Evolutionary conservation across 2,797 vertebrate species (phyloP).

Genomic region (Serranus cabrilla): DNA sequence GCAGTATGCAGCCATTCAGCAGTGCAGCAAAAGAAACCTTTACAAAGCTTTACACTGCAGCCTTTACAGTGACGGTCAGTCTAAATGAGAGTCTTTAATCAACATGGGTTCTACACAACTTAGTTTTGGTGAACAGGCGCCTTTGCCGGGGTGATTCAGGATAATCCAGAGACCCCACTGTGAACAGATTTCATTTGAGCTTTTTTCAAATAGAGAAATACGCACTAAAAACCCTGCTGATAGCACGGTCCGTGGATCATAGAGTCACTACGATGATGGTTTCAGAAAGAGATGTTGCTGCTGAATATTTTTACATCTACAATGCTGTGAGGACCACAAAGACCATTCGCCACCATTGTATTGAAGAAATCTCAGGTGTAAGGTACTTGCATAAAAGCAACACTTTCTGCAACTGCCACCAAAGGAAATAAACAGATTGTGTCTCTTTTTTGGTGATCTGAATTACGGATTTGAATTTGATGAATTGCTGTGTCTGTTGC

Average conservation of each 20-base stretch:
- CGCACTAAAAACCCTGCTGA: not conserved
- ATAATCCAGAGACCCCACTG: not conserved
- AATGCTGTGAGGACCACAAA: not conserved
- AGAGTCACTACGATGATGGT: not conserved
- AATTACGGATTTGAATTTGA: too few relatives aligned
- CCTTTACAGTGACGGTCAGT: not conserved
- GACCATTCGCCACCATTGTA: not conserved
- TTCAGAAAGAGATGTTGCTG: not conserved
- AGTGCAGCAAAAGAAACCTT: not conserved
- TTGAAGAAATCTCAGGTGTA: not conserved
- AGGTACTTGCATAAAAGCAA: not conserved
- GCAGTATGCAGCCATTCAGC: not conserved
- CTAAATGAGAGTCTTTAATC: not conserved
- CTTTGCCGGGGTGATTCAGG: not conserved
- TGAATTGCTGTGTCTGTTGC: too few relatives aligned
- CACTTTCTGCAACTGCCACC: not conserved
- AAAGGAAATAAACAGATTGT: not conserved
- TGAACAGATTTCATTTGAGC: not conserved
- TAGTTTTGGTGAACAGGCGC: not conserved
- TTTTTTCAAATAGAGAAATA: not conserved
- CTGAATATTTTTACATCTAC: not conserved
- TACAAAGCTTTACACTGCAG: not conserved
- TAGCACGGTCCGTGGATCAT: not conserved
- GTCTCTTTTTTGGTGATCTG: not conserved
- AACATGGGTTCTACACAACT: not conserved